phyloP scores from a whole-genome alignment of 2,797 vertebrate species.

The Eulemur albifrons region DNA sequence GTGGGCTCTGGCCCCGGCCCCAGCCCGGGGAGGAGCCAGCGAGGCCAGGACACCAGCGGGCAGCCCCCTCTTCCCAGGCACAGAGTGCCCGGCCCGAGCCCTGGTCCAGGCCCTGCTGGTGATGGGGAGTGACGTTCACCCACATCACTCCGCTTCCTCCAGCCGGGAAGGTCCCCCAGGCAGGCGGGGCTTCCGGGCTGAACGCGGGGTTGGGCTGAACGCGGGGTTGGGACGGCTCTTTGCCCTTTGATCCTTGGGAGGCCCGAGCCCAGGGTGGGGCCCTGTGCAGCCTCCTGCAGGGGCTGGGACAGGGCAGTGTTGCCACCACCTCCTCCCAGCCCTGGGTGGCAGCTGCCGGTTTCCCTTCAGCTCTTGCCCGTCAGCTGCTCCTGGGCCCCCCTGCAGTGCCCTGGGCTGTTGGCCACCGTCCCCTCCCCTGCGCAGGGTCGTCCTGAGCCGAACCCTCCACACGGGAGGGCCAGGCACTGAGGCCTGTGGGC shows the following conservation, averaged over 20 bases:
- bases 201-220: neutral
- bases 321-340: neutral
- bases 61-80: neutral
- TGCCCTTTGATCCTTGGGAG: neutral
- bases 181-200: neutral
- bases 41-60: neutral
- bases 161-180: neutral
- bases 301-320: neutral
- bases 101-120: neutral
- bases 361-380: neutral
- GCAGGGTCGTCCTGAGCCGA: neutral
- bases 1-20: neutral
- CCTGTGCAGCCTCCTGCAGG: neutral
- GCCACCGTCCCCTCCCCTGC: neutral
- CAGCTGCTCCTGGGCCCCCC: neutral
- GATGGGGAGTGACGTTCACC: neutral
- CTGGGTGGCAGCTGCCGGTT: neutral
- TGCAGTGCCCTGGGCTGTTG: neutral
- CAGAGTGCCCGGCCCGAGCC: neutral
- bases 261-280: neutral
- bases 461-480: no score
- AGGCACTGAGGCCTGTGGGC: neutral
- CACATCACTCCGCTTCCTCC: neutral
- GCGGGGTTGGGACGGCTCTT: rapidly evolving
- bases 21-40: neutral